Evolutionary conservation across 2,113 vertebrate species (phyloP).

Genomic region (Plectropomus leopardus): DNA sequence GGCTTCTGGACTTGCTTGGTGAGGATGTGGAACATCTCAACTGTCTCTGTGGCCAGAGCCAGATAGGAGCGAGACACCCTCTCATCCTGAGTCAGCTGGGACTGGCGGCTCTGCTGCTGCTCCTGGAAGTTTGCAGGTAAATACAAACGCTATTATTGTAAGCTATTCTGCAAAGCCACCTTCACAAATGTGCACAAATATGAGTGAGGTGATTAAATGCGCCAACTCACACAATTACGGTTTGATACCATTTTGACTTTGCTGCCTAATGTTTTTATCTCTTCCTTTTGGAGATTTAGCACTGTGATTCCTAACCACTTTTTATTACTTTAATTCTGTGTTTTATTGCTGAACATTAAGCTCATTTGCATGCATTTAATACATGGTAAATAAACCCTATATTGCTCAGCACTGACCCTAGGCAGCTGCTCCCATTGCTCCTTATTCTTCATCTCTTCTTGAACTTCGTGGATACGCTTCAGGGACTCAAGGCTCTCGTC

Average conservation of each 20-base stretch:
- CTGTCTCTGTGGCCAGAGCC: slow-evolving; percentile 96
- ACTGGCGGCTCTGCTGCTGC: slow-evolving; percentile 97
- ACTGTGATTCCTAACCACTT: neutral
- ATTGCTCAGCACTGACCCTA: slow-evolving; percentile 86
- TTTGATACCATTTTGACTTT: neutral
- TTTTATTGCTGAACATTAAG: neutral
- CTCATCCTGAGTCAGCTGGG: slow-evolving; percentile 97
- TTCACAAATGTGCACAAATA: neutral
- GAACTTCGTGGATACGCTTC: slow-evolving; percentile 98
- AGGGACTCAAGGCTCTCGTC: slow-evolving; percentile 98
- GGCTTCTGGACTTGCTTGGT: slow-evolving; percentile 99
- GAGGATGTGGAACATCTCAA: slow-evolving; percentile 99
- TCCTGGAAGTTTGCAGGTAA: slow-evolving; percentile 83
- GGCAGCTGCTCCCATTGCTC: slow-evolving; percentile 97
- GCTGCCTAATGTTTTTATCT: neutral
- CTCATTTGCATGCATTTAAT: neutral
- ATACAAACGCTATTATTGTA: neutral
- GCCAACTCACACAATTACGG: neutral
- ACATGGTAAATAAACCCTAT: neutral
- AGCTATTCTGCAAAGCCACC: neutral
- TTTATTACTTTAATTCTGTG: neutral
- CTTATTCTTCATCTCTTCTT: slow-evolving; percentile 99
- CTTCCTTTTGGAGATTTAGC: neutral
- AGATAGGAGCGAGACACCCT: slow-evolving; percentile 97
- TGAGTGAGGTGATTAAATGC: neutral